phyloP scores from a whole-genome alignment of 2,888 invertebrate genomes.

The Craniophora ligustri region DNA sequence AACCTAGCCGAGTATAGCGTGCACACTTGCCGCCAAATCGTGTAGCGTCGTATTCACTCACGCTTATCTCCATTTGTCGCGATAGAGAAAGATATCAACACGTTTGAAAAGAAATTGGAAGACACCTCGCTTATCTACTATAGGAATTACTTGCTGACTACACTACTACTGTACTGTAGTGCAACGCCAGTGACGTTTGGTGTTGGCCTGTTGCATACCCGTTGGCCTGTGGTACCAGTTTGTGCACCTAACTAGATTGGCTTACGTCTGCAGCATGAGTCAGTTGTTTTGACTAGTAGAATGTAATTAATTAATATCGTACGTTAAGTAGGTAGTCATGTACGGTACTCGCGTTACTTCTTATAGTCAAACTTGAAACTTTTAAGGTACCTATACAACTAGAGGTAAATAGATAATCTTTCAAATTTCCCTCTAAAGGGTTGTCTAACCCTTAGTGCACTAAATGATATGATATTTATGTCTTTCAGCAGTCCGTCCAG shows the following conservation, averaged over 20 bases:
- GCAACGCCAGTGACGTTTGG: slow-evolving; percentile 26
- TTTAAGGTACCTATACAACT: too few relatives aligned
- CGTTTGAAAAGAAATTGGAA: slow-evolving; percentile 45
- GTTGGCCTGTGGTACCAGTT: slow-evolving; percentile 10
- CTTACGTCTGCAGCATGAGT: slow-evolving; percentile 24
- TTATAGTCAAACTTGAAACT: too few relatives aligned
- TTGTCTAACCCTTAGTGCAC: too few relatives aligned
- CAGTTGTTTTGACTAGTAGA: slow-evolving; percentile 23
- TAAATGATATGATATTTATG: too few relatives aligned
- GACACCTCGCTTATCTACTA: slow-evolving; percentile 32
- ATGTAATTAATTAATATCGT: slow-evolving; percentile 31
- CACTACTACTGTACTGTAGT: slow-evolving; percentile 8
- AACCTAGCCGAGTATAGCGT: slow-evolving; percentile 63
- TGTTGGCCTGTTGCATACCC: slow-evolving; percentile 14
- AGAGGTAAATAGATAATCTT: too few relatives aligned
- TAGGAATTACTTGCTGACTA: slow-evolving; percentile 30
- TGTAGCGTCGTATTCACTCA: slow-evolving; percentile 67
- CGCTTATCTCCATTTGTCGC: slow-evolving; percentile 42
- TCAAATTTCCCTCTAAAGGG: too few relatives aligned
- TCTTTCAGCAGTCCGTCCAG: too few relatives aligned
- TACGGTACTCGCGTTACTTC: not conserved
- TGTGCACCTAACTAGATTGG: slow-evolving; percentile 15
- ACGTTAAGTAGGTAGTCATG: slow-evolving; percentile 7
- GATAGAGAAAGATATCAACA: slow-evolving; percentile 59
- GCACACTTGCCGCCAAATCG: slow-evolving; percentile 69